A percentile compares a stretch with the other conserved stretches of the same genome.
These are phyloP conservation scores for Acanthurus lineatus DNA, from an alignment of 2,797 vertebrate genomes.

Conservation along the genomic window DNA sequence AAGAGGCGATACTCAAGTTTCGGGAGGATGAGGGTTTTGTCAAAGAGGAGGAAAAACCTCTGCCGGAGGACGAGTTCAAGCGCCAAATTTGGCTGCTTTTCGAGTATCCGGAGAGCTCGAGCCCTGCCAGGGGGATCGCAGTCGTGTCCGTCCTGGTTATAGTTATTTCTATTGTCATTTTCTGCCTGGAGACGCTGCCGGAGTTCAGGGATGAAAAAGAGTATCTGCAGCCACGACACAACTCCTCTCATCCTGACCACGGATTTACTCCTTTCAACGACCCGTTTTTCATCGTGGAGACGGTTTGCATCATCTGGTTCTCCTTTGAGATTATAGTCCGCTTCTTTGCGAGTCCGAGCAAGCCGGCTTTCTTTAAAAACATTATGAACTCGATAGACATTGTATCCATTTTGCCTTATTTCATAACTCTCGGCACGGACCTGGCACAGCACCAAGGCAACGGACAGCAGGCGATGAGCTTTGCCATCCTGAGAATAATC, in stretches of 20 bases:
- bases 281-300: conserved; percentile 99
- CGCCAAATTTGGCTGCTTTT: conserved; percentile 98
- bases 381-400: conserved; percentile 99
- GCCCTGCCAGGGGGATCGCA: conserved; percentile 95
- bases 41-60: conserved; percentile 94
- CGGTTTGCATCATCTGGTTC: conserved; percentile 99
- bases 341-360: conserved; percentile 97
- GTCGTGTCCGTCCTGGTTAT: conserved; percentile 98
- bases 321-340: conserved; percentile 98
- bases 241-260: conserved; percentile 83
- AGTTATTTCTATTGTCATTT: conserved; percentile 98
- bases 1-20: conserved; percentile 97
- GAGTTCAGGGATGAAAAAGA: conserved; percentile 98
- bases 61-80: conserved; percentile 97
- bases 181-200: conserved; percentile 98
- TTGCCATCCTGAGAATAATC: conserved; percentile 98
- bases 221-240: conserved; percentile 80
- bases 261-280: conserved; percentile 97
- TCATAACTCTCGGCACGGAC: conserved; percentile 98
- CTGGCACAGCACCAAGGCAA: conserved; percentile 92
- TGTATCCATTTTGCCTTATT: conserved; percentile 99
- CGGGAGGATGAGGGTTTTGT: conserved; percentile 98
- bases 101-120: conserved; percentile 98
- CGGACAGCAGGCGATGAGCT: conserved; percentile 97
- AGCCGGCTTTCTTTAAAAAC: conserved; percentile 96